A percentile compares a stretch with the other conserved stretches of the same genome.
phyloP scores from a whole-genome alignment of 2,888 invertebrate genomes.

The Crocallis elinguaria region DNA sequence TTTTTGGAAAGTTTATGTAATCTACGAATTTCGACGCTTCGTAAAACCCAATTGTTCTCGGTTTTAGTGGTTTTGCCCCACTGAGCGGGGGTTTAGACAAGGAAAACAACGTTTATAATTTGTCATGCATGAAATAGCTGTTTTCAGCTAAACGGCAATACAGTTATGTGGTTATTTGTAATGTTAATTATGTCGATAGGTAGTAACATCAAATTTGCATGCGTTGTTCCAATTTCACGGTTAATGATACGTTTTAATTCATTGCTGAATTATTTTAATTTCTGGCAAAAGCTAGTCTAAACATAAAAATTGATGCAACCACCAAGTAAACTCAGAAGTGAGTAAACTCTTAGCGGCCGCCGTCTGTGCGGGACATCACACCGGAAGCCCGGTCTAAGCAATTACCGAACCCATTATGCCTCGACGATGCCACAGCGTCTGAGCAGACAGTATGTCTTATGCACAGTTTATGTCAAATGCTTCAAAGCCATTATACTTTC shows the following conservation, averaged over 20 bases:
- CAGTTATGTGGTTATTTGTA: too few relatives aligned
- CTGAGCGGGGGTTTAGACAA: neutral
- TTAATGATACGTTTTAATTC: too few relatives aligned
- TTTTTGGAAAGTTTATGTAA: constrained; percentile 3
- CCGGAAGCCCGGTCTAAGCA: constrained; percentile 9
- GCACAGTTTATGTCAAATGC: too few relatives aligned
- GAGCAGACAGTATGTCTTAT: neutral
- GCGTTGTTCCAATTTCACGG: too few relatives aligned
- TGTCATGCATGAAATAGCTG: neutral
- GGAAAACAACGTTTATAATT: neutral
- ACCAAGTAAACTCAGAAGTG: neutral
- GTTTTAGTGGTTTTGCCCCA: neutral
- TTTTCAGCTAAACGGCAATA: too few relatives aligned
- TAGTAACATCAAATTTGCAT: too few relatives aligned
- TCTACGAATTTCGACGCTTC: constrained; percentile 4
- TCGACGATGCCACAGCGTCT: neutral
- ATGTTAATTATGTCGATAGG: too few relatives aligned
- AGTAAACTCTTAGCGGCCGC: neutral
- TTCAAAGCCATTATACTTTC: too few relatives aligned
- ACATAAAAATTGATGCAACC: neutral
- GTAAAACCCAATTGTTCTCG: constrained; percentile 1
- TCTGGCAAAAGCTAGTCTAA: neutral
- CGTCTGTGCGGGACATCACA: constrained; percentile 6
- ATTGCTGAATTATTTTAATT: too few relatives aligned
- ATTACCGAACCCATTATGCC: constrained; percentile 18